Percentiles rank a stretch among this genome's conserved stretches.
Conservation (phyloP, 2,797 vertebrate species). For the Oreortyx pictus region DNA sequence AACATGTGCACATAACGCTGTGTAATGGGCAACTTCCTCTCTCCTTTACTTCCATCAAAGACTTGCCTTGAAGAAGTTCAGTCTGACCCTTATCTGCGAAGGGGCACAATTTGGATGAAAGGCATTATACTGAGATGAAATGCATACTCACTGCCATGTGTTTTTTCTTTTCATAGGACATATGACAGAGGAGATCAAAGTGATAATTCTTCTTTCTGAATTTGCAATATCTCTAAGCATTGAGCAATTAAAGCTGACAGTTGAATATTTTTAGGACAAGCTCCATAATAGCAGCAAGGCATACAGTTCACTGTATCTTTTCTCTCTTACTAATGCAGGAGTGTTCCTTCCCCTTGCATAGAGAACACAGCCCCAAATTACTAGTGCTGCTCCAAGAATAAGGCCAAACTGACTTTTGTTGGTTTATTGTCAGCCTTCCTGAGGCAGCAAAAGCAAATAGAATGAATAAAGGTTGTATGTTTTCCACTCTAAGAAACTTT, state of each 20-base stretch:
- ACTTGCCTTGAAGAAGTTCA: neutral
- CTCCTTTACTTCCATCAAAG: neutral
- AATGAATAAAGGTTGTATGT: fast-evolving
- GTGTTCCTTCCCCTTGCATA: neutral
- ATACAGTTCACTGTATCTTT: neutral
- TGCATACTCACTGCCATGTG: neutral
- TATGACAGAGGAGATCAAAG: neutral
- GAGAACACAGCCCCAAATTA: neutral
- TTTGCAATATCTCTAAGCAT: neutral
- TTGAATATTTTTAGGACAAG: neutral
- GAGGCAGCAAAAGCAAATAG: neutral
- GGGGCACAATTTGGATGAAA: neutral
- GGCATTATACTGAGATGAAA: neutral
- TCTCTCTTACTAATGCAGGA: neutral
- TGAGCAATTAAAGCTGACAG: neutral
- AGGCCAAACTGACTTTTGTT: neutral
- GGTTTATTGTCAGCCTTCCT: neutral
- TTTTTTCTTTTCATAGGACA: neutral
- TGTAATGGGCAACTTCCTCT: neutral
- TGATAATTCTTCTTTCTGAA: neutral
- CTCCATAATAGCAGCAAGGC: neutral
- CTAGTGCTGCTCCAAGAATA: neutral
- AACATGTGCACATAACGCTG: neutral
- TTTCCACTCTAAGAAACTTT: neutral
- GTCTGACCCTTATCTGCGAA: neutral